These are phyloP conservation scores for Crotalus helleri DNA, from an alignment of 2,113 vertebrate species.

Conservation along the genomic window DNA sequence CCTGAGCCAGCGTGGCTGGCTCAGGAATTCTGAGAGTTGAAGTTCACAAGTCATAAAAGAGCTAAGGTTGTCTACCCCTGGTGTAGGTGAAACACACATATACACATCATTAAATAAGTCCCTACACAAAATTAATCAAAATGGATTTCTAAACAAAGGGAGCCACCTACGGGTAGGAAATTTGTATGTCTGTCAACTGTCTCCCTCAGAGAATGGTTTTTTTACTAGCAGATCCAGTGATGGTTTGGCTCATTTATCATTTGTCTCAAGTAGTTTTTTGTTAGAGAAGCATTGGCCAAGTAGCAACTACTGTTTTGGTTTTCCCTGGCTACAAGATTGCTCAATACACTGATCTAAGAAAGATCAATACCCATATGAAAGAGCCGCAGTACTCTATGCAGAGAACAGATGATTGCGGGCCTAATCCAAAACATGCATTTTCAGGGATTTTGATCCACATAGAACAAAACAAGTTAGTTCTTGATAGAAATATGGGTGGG, in stretches of 20 bases:
- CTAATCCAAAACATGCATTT: neutral
- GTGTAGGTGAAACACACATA: neutral
- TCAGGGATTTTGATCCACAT: neutral
- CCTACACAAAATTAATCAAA: neutral
- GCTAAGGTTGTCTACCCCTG: too few relatives aligned
- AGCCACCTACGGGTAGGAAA: slow-evolving; percentile 6
- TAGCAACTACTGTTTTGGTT: neutral
- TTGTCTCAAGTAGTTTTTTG: neutral
- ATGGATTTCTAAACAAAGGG: neutral
- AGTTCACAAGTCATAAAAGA: too few relatives aligned
- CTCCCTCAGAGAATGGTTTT: neutral
- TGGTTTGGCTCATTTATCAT: neutral
- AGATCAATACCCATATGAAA: too few relatives aligned
- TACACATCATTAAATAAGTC: neutral
- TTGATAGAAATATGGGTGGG: neutral
- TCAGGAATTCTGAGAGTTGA: too few relatives aligned
- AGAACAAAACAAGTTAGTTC: neutral
- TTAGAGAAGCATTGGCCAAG: neutral
- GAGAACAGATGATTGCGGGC: neutral
- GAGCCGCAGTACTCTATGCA: neutral
- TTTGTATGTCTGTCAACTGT: neutral
- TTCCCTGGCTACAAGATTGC: neutral
- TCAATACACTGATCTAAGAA: neutral
- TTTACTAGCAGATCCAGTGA: neutral
- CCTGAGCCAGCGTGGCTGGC: too few relatives aligned